Percentiles rank a stretch among this genome's conserved stretches.
Conservation (phyloP, 2,797 vertebrate species). For the Urophycis tenuis region DNA sequence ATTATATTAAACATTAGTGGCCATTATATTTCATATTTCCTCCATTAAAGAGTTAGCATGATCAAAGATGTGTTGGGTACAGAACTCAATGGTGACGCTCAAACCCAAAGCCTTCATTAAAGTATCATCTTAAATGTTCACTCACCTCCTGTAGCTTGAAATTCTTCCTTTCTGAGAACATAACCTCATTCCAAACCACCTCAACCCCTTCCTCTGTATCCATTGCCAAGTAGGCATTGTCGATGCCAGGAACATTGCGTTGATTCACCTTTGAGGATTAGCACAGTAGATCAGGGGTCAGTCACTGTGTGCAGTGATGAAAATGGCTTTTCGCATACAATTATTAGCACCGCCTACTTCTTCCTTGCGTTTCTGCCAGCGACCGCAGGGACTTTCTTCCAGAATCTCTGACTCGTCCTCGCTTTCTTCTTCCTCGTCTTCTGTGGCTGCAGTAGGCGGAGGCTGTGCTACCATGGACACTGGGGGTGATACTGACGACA, state of each 20-base stretch:
- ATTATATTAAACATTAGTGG: neutral
- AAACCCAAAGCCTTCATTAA: neutral
- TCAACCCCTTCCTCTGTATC: constrained; percentile 97
- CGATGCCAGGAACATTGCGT: constrained; percentile 94
- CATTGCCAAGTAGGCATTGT: constrained; percentile 97
- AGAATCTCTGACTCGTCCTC: constrained; percentile 97
- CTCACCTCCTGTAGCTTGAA: constrained; percentile 94
- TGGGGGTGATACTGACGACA: constrained; percentile 83
- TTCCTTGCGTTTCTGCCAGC: constrained; percentile 96
- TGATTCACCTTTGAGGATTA: constrained; percentile 82
- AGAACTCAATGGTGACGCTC: neutral
- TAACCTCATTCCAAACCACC: constrained; percentile 98
- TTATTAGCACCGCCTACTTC: constrained; percentile 69
- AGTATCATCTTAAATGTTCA: neutral
- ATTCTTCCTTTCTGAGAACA: constrained; percentile 96
- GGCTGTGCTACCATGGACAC: constrained; percentile 77
- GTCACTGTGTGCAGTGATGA: neutral
- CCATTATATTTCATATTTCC: neutral
- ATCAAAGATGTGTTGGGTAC: neutral
- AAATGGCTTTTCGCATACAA: neutral
- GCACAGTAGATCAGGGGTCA: constrained; percentile 16
- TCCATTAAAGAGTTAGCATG: neutral
- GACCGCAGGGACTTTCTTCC: constrained; percentile 94
- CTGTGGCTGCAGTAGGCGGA: constrained; percentile 65
- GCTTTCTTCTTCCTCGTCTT: constrained; percentile 89